Percentiles rank a stretch among this genome's conserved stretches.
Evolutionary conservation across 2,113 vertebrate genomes (phyloP).

Genomic region (Otocyon megalotis): DNA sequence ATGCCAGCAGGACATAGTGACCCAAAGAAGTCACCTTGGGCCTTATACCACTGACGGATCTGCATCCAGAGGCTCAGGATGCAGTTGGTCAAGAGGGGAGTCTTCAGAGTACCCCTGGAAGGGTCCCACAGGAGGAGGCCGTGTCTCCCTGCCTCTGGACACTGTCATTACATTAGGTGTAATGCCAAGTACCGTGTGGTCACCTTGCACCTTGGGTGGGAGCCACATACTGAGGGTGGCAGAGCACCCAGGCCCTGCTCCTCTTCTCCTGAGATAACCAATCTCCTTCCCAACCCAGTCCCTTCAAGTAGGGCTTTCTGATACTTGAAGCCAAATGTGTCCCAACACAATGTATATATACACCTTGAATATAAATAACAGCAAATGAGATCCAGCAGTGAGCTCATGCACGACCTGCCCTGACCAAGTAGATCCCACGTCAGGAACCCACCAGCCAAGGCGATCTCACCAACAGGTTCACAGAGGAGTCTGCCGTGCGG

Average conservation of each 20-base stretch:
- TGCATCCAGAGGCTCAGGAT: neutral
- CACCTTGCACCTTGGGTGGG: neutral
- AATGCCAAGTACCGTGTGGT: neutral
- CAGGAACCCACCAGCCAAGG: neutral
- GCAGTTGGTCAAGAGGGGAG: neutral
- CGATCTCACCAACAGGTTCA: neutral
- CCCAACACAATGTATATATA: too few relatives aligned
- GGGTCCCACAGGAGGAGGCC: neutral
- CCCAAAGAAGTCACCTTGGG: accelerated
- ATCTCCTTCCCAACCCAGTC: neutral
- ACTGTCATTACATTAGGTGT: accelerated
- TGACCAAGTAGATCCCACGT: neutral
- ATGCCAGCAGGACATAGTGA: accelerated
- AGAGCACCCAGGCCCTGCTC: too few relatives aligned
- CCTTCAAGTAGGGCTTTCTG: neutral
- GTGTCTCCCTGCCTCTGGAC: accelerated
- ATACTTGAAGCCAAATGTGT: neutral
- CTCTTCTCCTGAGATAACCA: neutral
- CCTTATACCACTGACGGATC: neutral
- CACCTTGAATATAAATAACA: neutral
- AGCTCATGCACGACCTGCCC: too few relatives aligned
- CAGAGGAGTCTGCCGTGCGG: neutral
- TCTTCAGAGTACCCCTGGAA: neutral
- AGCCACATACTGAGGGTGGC: neutral
- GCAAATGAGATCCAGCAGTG: too few relatives aligned